Percentiles rank a stretch among this genome's conserved stretches.
Evolutionary conservation across 2,888 invertebrate species (phyloP).

Genomic region (Amblyjoppa proteus): DNA sequence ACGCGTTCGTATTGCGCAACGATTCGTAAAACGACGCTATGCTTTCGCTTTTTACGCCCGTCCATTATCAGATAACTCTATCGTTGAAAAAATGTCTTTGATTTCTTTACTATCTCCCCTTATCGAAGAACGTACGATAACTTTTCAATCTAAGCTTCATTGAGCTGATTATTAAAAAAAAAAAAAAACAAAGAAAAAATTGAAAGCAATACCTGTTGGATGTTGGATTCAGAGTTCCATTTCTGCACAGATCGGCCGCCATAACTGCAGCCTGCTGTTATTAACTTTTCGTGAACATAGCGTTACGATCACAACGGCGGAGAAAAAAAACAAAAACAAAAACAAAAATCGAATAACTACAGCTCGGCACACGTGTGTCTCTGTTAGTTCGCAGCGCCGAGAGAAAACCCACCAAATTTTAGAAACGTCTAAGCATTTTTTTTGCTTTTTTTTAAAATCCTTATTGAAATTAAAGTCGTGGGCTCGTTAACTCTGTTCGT

Average conservation of each 20-base stretch:
- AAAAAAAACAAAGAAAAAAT: neutral
- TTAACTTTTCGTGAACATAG: slow-evolving; percentile 61
- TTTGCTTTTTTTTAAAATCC: neutral
- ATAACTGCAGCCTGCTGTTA: slow-evolving; percentile 71
- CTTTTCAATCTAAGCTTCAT: neutral
- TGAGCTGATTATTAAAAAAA: neutral
- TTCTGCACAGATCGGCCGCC: slow-evolving; percentile 82
- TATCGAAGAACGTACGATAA: slow-evolving; percentile 30
- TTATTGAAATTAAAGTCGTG: neutral
- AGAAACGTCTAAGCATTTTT: too few relatives aligned
- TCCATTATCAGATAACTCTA: slow-evolving; percentile 22
- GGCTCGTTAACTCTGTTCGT: neutral
- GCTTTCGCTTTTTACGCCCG: neutral
- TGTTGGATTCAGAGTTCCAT: slow-evolving; percentile 79
- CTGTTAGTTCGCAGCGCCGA: neutral
- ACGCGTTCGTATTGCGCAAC: neutral
- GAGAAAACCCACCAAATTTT: slow-evolving; percentile 19
- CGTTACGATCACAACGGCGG: slow-evolving; percentile 20
- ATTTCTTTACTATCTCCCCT: slow-evolving; percentile 37
- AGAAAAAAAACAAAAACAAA: slow-evolving; percentile 9
- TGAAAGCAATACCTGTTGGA: slow-evolving; percentile 76
- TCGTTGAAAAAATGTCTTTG: slow-evolving; percentile 18
- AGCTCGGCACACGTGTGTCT: slow-evolving; percentile 5
- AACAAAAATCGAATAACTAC: neutral
- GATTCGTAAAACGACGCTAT: slow-evolving; percentile 34